Evolutionary conservation across 2,888 invertebrate species (phyloP), one percentile per base, ranked within the genome.

Genomic region (Drosophila prolongata): DNA sequence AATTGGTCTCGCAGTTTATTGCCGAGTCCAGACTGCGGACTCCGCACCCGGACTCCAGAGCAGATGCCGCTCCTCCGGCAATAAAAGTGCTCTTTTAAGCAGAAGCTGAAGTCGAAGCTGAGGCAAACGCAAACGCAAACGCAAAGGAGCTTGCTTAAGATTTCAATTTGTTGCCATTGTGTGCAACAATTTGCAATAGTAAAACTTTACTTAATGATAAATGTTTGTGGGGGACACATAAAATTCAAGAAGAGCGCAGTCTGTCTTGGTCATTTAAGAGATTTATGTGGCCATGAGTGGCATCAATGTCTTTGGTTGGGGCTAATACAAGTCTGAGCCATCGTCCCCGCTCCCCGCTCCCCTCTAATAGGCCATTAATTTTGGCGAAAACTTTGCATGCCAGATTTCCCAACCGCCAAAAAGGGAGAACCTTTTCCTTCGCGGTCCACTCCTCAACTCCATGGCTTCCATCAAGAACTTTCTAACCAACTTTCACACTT

Each of bases 1-100:
- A 89, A 86, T 86, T 89, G 86, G 85, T 87, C 89, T 76, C 62
- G 27, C 71, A 78, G 79, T 86, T 87, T 89, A 89, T 89, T 76
- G 89, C 86, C 77, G 35, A 34, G 40, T 58, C 53, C 58, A 49
- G 54, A 44, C 65, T 35, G 3, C 40, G 16, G 43, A 16, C 62
- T 16, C 10, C 9, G 16, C 6, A n/a, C 61, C 19, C 24, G 27
- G 9, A 14, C 24, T 35, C 37, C 37, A 35, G 40, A 68, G 56
- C 69, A 62, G 64, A 56, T 57, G 73, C 71, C 62, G 40, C 61
- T 57, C 42, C 67, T 68, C 57, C 52, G 78, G 87, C 79, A 80
- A 84, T 86, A 88, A 84, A 89, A 79, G 77, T 77, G 75, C 81
- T 78, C 81, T 83, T 79, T 77, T 75, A 77, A 79, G 75, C 87